Base-by-base conservation (phyloP, 2,797 vertebrate genomes). In the Tolypeutes matacus region DNA sequence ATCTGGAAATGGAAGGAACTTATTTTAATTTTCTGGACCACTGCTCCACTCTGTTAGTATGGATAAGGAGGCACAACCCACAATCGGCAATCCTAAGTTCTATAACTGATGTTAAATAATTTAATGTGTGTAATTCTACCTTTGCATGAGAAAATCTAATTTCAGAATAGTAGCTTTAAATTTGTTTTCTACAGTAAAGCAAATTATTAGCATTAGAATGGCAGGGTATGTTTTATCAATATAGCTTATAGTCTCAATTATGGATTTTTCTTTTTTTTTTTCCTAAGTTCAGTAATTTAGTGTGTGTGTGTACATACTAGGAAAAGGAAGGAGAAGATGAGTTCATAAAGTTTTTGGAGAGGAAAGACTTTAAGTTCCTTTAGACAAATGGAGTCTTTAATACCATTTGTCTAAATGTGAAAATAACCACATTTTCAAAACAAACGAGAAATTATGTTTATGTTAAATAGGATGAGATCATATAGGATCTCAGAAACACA, bases 101-200 rank as follows among this genome's bases (percentile, higher is more conserved):
- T 56, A 58, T 92, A 93, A 76, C 8, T 87, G 34, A 67, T 58
- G 58, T 64, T 67, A 69, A 91, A 60, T 70, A 58, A 78, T 85
- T 92, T 91, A 49, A 96, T 91, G 5, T 67, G 60, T 5, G 11
- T 62, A 93, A 89, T 83, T 94, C 56, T 87, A 34, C 39, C 64
- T 94, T 93, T 94, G 34, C 95, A 69, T 78, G 46, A 88, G 42
- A 95, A 94, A 94, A 76, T 34, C 36, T 86, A 86, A 83, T 77
- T 94, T 94, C 49, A 95, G 67, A 84, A 89, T 49, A 92, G 75
- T 81, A 91, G 34, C 34, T 91, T 91, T 89, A 62, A 69, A 56
- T 88, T 80, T 89, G 70, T 93, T 96, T 96, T 91, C 60, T 18
- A 86, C 7, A 76, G 29, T 82, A 87, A 93, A 95, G 21, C n/a